Percentiles rank a stretch among this genome's conserved stretches.
Evolutionary conservation across 2,888 invertebrate genomes (phyloP).

Genomic region (Drosophila sordidula): DNA sequence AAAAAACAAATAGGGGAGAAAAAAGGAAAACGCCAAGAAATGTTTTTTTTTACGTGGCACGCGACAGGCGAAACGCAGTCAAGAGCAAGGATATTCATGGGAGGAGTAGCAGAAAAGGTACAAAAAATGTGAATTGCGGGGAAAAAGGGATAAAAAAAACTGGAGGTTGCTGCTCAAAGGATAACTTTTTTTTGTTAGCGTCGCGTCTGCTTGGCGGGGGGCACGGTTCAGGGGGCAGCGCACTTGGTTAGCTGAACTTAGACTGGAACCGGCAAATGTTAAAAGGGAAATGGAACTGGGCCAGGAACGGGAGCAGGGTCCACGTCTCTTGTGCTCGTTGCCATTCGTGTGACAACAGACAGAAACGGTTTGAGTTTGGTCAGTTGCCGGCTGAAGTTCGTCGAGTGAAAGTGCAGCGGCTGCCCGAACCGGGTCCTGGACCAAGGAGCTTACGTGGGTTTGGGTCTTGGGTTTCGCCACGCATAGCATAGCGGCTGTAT

Average conservation of each 20-base stretch:
- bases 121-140: slow-evolving; percentile 41
- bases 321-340: slow-evolving; percentile 15
- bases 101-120: slow-evolving; percentile 42
- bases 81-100: slow-evolving; percentile 63
- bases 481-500: slow-evolving; percentile 10
- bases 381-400: slow-evolving; percentile 50
- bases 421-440: slow-evolving; percentile 21
- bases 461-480: slow-evolving; percentile 14
- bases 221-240: slow-evolving; percentile 10
- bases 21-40: slow-evolving; percentile 21
- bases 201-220: slow-evolving; percentile 55
- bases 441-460: background rate
- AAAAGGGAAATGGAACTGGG: background rate
- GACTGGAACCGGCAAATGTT: slow-evolving; percentile 19
- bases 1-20: slow-evolving; percentile 28
- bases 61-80: slow-evolving; percentile 52
- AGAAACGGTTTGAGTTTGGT: slow-evolving; percentile 58
- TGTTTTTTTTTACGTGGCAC: slow-evolving; percentile 53
- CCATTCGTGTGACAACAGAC: slow-evolving; percentile 59
- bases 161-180: slow-evolving; percentile 64
- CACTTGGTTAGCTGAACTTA: slow-evolving; percentile 41
- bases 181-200: slow-evolving; percentile 56
- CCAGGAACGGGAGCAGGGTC: slow-evolving; percentile 9
- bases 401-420: slow-evolving; percentile 73
- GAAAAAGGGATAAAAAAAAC: slow-evolving; percentile 37